Conservation (phyloP, 1,140 invertebrate genomes). For the Drosophila tsacasi region DNA sequence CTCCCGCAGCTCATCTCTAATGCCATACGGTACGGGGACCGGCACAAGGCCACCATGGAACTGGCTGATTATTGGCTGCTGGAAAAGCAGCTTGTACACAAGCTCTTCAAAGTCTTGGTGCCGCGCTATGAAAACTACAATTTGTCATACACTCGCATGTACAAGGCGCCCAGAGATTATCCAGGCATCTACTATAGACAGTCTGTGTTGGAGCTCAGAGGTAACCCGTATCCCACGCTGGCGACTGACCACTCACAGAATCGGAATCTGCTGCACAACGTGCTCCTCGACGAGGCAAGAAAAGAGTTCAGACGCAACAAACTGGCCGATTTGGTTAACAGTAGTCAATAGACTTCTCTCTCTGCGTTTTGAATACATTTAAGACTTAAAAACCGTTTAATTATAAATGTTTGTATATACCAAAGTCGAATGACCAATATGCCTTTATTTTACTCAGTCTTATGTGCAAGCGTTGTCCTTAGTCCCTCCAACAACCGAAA, state of each 20-base stretch:
- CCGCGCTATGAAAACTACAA: constrained; percentile 92
- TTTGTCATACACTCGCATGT: constrained; percentile 90
- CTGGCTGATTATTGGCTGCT: constrained; percentile 94
- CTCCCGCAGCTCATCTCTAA: constrained; percentile 92
- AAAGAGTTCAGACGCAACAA: constrained; percentile 87
- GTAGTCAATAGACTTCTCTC: background rate
- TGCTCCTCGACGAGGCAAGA: constrained; percentile 90
- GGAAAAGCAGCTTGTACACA: constrained; percentile 96
- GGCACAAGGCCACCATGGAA: constrained; percentile 94
- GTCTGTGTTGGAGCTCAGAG: constrained; percentile 92
- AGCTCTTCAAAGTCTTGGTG: constrained; percentile 96
- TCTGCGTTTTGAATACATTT: background rate
- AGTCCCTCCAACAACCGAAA: background rate
- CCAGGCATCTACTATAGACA: constrained; percentile 86
- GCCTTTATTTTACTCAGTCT: background rate
- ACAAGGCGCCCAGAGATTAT: constrained; percentile 89
- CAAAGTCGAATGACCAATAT: background rate
- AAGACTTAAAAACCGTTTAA: constrained; percentile 29
- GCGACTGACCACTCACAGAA: constrained; percentile 86
- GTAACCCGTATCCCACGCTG: constrained; percentile 89
- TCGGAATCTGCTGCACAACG: constrained; percentile 89
- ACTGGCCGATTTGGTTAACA: constrained; percentile 54
- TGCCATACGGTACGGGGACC: constrained; percentile 94
- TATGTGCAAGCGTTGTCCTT: background rate
- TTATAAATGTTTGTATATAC: constrained; percentile 33